Evolutionary conservation across 2,113 vertebrate genomes (phyloP).

Genomic region (Dicerorhinus sumatrensis): DNA sequence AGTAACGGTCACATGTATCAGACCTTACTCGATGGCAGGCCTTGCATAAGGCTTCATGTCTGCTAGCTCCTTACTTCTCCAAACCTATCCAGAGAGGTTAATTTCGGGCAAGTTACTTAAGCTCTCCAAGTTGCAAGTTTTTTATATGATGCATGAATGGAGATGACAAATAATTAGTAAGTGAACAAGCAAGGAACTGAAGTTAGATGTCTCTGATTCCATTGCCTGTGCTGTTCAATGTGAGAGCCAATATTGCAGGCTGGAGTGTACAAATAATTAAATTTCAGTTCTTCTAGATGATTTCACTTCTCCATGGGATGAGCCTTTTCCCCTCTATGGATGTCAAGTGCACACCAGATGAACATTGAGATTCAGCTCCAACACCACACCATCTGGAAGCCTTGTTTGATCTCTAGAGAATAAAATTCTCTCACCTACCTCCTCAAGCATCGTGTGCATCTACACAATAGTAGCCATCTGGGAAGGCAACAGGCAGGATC

Average conservation of each 20-base stretch:
- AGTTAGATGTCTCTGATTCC: neutral
- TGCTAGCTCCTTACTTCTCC: neutral
- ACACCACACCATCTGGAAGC: neutral
- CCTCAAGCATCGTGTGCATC: neutral
- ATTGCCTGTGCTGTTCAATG: neutral
- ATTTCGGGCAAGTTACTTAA: neutral
- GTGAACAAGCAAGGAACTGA: neutral
- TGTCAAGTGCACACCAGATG: neutral
- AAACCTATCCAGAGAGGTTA: neutral
- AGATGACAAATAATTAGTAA: neutral
- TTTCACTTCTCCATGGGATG: neutral
- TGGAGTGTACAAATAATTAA: too few species aligned
- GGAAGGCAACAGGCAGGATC: neutral
- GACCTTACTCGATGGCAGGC: accelerated
- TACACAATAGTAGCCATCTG: neutral
- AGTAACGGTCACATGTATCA: neutral
- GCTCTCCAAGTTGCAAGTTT: neutral
- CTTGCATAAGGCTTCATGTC: neutral
- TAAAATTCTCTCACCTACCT: too few species aligned
- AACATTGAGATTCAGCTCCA: neutral
- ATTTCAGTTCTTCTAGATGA: too few species aligned
- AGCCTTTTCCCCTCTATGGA: too few species aligned
- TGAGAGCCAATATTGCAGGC: accelerated
- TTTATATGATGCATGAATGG: neutral
- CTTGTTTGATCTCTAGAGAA: neutral